phyloP scores from a whole-genome alignment of 37 sponge, comb jelly and placozoan species.

The Lycopodina hypogea region DNA sequence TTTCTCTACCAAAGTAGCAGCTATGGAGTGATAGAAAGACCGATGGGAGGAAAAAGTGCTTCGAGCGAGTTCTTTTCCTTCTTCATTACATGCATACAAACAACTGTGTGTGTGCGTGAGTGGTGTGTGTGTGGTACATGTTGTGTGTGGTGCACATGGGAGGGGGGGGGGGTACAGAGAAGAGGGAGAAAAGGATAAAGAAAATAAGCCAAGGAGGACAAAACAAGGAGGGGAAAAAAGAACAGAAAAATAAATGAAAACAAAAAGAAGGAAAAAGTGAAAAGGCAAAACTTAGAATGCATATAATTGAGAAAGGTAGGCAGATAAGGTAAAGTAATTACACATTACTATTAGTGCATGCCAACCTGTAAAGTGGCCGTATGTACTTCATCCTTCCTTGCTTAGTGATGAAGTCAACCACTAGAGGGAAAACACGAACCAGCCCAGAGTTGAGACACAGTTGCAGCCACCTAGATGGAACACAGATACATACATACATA shows the following conservation, averaged over 20 bases:
- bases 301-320: neutral
- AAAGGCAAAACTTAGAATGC: neutral
- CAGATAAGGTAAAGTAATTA: neutral
- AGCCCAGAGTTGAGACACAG: constrained; percentile 58
- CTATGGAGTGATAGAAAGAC: constrained; percentile 57
- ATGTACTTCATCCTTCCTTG: constrained; percentile 94
- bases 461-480: constrained; percentile 55
- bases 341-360: neutral
- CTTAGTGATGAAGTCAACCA: constrained; percentile 59
- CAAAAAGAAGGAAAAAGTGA: neutral
- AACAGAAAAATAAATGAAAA: neutral
- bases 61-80: constrained; percentile 51
- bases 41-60: constrained; percentile 39
- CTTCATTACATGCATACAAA: constrained; percentile 36
- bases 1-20: constrained; percentile 51
- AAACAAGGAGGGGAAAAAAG: neutral
- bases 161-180: neutral
- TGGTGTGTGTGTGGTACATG: no score
- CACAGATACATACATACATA: no score
- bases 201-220: neutral
- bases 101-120: constrained; percentile 6
- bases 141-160: neutral
- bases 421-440: constrained; percentile 46
- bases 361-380: constrained; percentile 69
- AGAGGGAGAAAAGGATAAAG: neutral